phyloP scores from a whole-genome alignment of 2,797 vertebrate genomes.

The Cetoscarus ocellatus region DNA sequence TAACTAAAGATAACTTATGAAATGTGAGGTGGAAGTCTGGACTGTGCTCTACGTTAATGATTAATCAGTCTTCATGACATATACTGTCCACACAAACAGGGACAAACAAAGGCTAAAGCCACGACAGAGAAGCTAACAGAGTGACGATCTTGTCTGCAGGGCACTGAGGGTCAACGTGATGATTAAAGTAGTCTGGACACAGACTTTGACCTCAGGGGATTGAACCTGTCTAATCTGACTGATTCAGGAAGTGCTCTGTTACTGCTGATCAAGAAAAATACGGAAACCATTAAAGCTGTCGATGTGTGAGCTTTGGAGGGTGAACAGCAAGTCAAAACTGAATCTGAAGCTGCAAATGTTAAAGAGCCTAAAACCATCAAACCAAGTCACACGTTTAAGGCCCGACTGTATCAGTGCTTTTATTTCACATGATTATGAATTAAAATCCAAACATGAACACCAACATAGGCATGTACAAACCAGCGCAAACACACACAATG shows the following conservation, averaged over 20 bases:
- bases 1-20: too few relatives aligned
- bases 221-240: conserved; percentile 30
- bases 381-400: conserved; percentile 2
- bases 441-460: too few relatives aligned
- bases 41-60: background rate
- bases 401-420: background rate
- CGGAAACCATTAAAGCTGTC: background rate
- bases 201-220: conserved; percentile 33
- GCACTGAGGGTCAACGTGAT: conserved; percentile 4
- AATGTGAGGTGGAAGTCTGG: too few relatives aligned
- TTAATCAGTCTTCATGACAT: background rate
- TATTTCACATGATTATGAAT: too few relatives aligned
- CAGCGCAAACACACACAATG: conserved; percentile 13
- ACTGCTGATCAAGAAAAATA: too few relatives aligned
- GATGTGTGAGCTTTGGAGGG: background rate
- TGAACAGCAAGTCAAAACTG: background rate
- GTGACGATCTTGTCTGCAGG: conserved; percentile 12
- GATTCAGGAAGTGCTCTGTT: background rate
- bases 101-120: background rate
- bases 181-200: conserved; percentile 23
- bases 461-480: conserved; percentile 49
- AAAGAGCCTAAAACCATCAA: background rate
- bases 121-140: conserved; percentile 5
- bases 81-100: background rate
- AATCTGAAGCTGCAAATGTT: too few relatives aligned